Base-by-base conservation (phyloP, 2,797 vertebrate genomes). In the Danio jaintianensis region DNA sequence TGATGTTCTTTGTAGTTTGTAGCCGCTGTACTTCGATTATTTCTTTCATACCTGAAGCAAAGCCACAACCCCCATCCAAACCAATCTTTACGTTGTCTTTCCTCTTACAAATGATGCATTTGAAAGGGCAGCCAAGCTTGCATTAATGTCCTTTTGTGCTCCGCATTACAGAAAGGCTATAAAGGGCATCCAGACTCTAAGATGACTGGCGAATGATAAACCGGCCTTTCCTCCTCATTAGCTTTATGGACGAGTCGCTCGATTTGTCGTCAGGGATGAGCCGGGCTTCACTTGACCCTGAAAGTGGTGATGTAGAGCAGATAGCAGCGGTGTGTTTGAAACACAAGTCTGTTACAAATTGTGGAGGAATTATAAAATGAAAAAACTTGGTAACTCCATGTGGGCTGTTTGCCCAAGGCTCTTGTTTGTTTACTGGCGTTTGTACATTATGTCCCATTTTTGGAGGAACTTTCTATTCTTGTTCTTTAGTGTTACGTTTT, bases 171-270 rank as follows among this genome's bases (percentile, higher is more conserved):
- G 77, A 64, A 47, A 71, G 63, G 80, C 71, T 56, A 52, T 84
- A 83, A 85, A 83, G 61, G 40, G 56, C 77, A 64, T 38, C 66
- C 77, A 64, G 55, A 48, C 82, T 79, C 43, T 20, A 66, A 84
- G 63, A 18, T 82, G 78, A 58, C 80, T 86, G 58, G 63, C 73
- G 77, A 80, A 84, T 83, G 83, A 86, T 82, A 84, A 84, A 84
- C 83, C 61, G 59, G 71, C 78, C 74, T 84, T 84, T 84, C 69
- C 70, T 82, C 80, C 75, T 80, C 85, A 86, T 84, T 82, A 82
- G 85, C 73, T 84, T 86, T 75, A 75, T 71, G 66, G 74, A 79
- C 7, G 73, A 76, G 67, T 62, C 13, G 64, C 82, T 81, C 71
- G 67, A 61, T 83, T 72, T 81, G 12, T 64, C 58, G 63, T 38